Conservation (phyloP, 2,113 vertebrate genomes). For the Sturnus vulgaris region DNA sequence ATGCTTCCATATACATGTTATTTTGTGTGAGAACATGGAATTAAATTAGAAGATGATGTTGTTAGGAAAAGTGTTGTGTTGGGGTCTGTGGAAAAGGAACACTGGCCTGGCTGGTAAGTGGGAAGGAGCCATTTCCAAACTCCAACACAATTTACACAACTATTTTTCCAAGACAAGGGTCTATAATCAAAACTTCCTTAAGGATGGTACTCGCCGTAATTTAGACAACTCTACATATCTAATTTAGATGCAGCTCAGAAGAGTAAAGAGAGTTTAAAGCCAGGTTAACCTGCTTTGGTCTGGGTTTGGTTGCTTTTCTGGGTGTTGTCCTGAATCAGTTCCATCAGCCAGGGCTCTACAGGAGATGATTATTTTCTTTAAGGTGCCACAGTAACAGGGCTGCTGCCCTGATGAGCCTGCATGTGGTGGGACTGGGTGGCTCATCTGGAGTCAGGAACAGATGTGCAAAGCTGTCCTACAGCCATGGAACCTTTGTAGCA, state of each 20-base stretch:
- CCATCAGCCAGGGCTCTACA: not conserved
- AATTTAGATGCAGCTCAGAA: not conserved
- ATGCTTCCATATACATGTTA: not conserved
- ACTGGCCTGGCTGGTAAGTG: not conserved
- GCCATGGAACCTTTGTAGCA: not conserved
- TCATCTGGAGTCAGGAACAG: not conserved
- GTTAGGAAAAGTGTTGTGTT: not conserved
- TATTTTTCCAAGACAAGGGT: not conserved
- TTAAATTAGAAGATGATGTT: not conserved
- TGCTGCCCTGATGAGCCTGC: not conserved
- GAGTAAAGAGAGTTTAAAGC: not conserved
- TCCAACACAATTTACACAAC: not conserved
- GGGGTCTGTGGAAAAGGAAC: not conserved
- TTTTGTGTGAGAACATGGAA: not conserved
- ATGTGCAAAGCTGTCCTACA: not conserved
- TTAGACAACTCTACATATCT: not conserved
- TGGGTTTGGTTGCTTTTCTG: not conserved
- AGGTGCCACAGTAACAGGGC: fast-evolving
- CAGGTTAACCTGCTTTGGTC: not conserved
- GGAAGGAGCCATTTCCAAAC: not conserved
- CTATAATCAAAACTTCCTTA: not conserved
- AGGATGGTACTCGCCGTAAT: not conserved
- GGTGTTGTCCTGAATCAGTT: not conserved
- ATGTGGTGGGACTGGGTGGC: not conserved
- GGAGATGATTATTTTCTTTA: not conserved